These are phyloP conservation scores for Rhaphigaster nebulosa DNA, from an alignment of 2,888 invertebrate species.

Conservation along the genomic window DNA sequence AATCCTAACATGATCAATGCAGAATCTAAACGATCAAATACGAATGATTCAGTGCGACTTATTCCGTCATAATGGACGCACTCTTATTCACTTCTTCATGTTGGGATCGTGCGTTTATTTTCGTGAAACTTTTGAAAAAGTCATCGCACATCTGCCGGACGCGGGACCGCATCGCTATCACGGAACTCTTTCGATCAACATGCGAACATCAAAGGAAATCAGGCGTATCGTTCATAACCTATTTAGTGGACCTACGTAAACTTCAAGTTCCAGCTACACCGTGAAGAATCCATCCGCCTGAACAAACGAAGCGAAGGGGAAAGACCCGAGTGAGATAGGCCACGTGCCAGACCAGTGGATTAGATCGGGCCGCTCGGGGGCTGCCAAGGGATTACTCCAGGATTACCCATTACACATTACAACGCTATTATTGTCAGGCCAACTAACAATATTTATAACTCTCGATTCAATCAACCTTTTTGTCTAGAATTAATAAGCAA, in stretches of 20 bases:
- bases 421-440: neutral
- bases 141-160: too few species aligned
- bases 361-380: neutral
- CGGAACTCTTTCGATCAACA: neutral
- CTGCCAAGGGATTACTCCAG: neutral
- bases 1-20: too few species aligned
- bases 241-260: neutral
- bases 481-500: neutral
- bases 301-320: neutral
- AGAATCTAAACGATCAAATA: too few species aligned
- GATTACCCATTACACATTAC: conserved; percentile 36
- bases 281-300: neutral
- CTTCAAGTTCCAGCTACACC: neutral
- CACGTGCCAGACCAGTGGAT: neutral
- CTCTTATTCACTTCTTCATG: too few species aligned
- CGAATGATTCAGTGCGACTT: too few species aligned
- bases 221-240: neutral
- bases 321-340: neutral
- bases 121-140: too few species aligned
- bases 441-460: neutral
- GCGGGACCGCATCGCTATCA: neutral
- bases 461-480: neutral
- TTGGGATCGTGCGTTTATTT: neutral
- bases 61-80: too few species aligned
- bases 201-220: neutral